Evolutionary conservation across 1,140 invertebrate genomes (phyloP), one percentile per base, ranked within the genome.

Genomic region (Pseudomyrmex pallidus): DNA sequence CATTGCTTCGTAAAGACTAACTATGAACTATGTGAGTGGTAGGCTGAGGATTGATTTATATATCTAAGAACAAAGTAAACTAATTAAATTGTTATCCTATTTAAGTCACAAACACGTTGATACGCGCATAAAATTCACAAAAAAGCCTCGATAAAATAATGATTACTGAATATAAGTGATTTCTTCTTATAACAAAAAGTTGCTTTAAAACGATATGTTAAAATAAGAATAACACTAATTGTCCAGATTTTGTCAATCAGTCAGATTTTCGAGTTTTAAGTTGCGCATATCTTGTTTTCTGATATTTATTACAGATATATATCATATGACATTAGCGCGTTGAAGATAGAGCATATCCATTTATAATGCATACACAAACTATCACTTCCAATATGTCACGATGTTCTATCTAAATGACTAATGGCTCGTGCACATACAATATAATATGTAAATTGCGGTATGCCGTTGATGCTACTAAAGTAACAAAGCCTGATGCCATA

Each of bases 221-320:
- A 35, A 35, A 35, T 35, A 35, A 35, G 7, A 35, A 70, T 59
- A n/a, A 68, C 5, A 25, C 52, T 15, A 48, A 78, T 48, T 57
- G 44, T 22, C 5, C 22, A 10, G 8, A 77, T 22, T 70, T 10
- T 54, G 57, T 80, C 56, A 80, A 17, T 61, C 15, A 70, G 59
- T 70, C 17, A 70, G 72, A 80, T 13, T 13, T n/a, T n/a, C n/a
- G 17, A 72, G 20, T 59, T 54, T 35, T 66, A 48, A 17, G 7
- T 66, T 70, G 50, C 56, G 44, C 73, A 76, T n/a, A 70, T 70
- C 59, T 35, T 35, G 35, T 56, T 68, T 25, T 63, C 12, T 77
- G 17, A 68, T 67, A 1, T 78, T 78, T 80, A 80, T 80, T 80
- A 80, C 76, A 80, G 76, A 80, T 80, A 80, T 80, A 70, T 59